These are phyloP conservation scores for Sardina pilchardus DNA, from an alignment of 2,113 vertebrate genomes.

Conservation along the genomic window DNA sequence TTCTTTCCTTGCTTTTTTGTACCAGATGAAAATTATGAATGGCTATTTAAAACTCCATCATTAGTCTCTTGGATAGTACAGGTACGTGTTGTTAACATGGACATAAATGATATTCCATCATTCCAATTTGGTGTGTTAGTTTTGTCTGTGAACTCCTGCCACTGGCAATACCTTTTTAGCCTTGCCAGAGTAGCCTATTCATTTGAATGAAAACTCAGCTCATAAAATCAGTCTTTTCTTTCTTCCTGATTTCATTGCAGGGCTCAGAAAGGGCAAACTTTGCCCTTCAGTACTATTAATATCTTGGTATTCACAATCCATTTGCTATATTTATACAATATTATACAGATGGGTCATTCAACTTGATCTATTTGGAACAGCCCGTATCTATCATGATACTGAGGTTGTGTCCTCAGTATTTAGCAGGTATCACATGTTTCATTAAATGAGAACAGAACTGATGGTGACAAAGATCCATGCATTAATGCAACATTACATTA, in stretches of 20 bases:
- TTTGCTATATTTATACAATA: neutral
- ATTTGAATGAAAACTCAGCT: conserved; percentile 54
- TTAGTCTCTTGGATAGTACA: conserved; percentile 7
- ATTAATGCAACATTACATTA: neutral
- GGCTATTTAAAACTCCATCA: conserved; percentile 12
- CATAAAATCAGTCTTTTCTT: conserved; percentile 58
- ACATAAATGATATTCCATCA: conserved; percentile 10
- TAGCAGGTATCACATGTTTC: neutral
- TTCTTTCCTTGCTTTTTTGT: neutral
- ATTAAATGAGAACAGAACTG: neutral
- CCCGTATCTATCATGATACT: neutral
- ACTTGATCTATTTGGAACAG: neutral
- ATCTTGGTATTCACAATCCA: conserved; percentile 22
- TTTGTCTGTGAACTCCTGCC: conserved; percentile 49
- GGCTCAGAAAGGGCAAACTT: conserved; percentile 21
- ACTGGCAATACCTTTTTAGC: conserved; percentile 53
- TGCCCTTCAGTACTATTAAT: conserved; percentile 9
- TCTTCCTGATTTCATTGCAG: conserved; percentile 50
- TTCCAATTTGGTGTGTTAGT: neutral
- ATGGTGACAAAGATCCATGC: neutral
- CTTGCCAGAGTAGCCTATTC: conserved; percentile 37
- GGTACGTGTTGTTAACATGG: conserved; percentile 40
- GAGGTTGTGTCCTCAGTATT: neutral
- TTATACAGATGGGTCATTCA: neutral
- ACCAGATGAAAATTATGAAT: neutral